Evolutionary conservation across 2,888 invertebrate genomes (phyloP).

Genomic region (Cacoxenus indagator): DNA sequence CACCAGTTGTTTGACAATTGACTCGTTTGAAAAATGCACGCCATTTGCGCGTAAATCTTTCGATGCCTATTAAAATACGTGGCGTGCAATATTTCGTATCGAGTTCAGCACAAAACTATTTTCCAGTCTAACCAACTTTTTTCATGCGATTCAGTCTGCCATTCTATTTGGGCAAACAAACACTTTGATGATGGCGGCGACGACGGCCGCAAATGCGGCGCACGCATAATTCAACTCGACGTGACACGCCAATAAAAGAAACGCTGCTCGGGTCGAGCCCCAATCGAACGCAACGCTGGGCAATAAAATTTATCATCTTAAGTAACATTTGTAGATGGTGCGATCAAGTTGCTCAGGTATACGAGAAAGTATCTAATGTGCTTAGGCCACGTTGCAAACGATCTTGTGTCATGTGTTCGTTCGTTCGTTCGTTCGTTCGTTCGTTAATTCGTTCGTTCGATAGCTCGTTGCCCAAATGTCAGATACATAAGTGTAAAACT

Average conservation of each 20-base stretch:
- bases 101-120: background rate
- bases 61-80: background rate
- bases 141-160: background rate
- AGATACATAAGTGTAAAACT: conserved; percentile 13
- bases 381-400: background rate
- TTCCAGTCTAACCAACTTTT: background rate
- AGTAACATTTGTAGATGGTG: background rate
- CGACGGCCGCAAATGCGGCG: background rate
- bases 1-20: background rate
- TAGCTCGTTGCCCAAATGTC: background rate
- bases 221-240: background rate
- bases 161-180: background rate
- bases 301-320: conserved; percentile 8
- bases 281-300: background rate
- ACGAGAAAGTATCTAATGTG: background rate
- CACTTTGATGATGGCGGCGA: background rate
- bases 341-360: background rate
- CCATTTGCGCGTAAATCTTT: background rate
- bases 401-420: background rate
- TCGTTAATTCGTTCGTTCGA: too few relatives aligned
- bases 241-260: background rate
- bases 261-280: background rate
- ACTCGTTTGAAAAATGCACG: background rate
- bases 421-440: too few relatives aligned
- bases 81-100: background rate